A percentile compares a stretch with the other conserved stretches of the same genome.
phyloP scores from a whole-genome alignment of 2,888 invertebrate genomes.

The Labia minor region DNA sequence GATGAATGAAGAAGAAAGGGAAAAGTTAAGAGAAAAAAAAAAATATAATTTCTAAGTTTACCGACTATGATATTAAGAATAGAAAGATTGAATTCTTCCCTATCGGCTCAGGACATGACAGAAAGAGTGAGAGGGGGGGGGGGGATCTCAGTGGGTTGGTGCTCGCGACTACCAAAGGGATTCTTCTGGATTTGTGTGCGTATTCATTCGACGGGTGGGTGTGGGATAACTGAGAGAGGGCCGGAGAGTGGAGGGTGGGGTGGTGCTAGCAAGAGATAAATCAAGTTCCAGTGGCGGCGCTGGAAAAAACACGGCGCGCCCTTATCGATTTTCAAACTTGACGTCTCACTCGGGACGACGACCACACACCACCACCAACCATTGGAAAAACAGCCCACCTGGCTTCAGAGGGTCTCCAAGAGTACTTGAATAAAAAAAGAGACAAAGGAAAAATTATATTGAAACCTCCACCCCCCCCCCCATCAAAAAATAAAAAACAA shows the following conservation, averaged over 20 bases:
- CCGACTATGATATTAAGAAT: constrained; percentile 7
- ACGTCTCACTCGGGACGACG: background rate
- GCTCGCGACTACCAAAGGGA: too few species aligned
- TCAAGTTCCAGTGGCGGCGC: background rate
- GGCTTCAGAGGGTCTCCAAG: too few species aligned
- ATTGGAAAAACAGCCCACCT: too few species aligned
- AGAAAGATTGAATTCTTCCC: background rate
- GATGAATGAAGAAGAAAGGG: background rate
- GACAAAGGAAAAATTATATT: too few species aligned
- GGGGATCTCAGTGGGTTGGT: too few species aligned
- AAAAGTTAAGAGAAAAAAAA: background rate
- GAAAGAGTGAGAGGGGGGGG: too few species aligned
- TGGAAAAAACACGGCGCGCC: constrained; percentile 8
- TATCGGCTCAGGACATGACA: background rate
- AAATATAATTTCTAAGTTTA: constrained; percentile 1
- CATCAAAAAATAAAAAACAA: too few species aligned
- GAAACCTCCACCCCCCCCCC: too few species aligned
- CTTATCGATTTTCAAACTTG: constrained; percentile 9
- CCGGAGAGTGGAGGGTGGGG: background rate
- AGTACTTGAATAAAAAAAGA: too few species aligned
- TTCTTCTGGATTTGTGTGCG: background rate
- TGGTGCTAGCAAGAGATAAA: background rate
- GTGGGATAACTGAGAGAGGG: background rate
- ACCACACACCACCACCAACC: too few species aligned
- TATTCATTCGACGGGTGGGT: background rate